phyloP scores from a whole-genome alignment of 2,888 invertebrate species.

The Lobophora halterata region DNA sequence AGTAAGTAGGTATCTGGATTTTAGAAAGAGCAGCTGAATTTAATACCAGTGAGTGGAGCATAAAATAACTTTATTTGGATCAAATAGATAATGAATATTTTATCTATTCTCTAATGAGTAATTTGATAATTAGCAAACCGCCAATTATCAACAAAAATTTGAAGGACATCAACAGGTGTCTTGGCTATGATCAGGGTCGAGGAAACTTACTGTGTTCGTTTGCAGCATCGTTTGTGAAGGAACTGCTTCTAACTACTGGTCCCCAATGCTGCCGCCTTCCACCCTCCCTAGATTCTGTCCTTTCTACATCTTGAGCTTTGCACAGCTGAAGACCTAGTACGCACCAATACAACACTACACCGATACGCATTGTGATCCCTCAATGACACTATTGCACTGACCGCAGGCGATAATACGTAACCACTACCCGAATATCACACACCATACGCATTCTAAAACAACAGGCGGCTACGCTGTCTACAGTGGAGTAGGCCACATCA shows the following conservation, averaged over 20 bases:
- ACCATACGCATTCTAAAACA: constrained; percentile 71
- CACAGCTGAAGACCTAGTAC: constrained; percentile 74
- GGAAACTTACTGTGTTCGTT: constrained; percentile 71
- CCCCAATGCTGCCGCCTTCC: constrained; percentile 70
- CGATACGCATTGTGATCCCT: constrained; percentile 76
- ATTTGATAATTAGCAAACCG: constrained; percentile 4
- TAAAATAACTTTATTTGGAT: no score
- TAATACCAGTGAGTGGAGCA: no score
- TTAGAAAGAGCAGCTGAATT: no score
- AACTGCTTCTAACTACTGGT: constrained; percentile 59
- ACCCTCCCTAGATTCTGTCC: constrained; percentile 67
- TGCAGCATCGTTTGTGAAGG: constrained; percentile 63
- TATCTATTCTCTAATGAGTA: constrained; percentile 3
- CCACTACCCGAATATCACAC: constrained; percentile 54
- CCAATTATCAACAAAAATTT: constrained; percentile 24
- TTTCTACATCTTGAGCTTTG: constrained; percentile 72
- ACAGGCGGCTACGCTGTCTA: constrained; percentile 45
- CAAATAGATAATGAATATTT: no score
- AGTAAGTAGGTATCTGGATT: no score
- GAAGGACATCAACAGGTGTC: constrained; percentile 68
- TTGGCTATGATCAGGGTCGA: constrained; percentile 48
- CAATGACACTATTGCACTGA: constrained; percentile 69
- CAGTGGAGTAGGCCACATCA: constrained; percentile 64
- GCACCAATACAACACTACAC: constrained; percentile 77
- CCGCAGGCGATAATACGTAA: constrained; percentile 56